These are phyloP conservation scores for Rhimphoctona megacephalus DNA, from an alignment of 2,888 invertebrate species.

Conservation along the genomic window DNA sequence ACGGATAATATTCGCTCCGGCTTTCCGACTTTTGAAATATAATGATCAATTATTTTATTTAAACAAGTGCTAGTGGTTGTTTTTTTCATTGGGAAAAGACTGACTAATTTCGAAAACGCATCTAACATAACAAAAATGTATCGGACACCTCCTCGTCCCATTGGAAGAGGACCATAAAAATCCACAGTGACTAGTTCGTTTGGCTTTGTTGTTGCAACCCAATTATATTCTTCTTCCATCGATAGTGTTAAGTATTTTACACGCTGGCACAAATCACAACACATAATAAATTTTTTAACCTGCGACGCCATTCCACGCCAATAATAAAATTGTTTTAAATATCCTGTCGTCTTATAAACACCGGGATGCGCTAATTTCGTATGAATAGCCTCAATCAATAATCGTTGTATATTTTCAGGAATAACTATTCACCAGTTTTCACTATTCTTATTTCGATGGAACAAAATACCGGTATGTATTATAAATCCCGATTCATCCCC, in stretches of 20 bases:
- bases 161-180: constrained; percentile 66
- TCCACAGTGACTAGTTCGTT: constrained; percentile 60
- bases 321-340: constrained; percentile 28
- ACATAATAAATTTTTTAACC: background rate
- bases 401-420: background rate
- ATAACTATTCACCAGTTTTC: constrained; percentile 8
- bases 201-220: constrained; percentile 35
- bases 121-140: constrained; percentile 66
- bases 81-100: constrained; percentile 56
- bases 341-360: background rate
- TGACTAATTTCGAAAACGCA: constrained; percentile 57
- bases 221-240: constrained; percentile 59
- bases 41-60: constrained; percentile 34
- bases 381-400: background rate
- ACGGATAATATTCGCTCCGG: constrained; percentile 24
- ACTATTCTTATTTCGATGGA: background rate
- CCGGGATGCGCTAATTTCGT: constrained; percentile 16
- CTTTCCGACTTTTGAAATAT: constrained; percentile 54
- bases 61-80: constrained; percentile 37
- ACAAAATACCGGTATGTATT: background rate
- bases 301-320: constrained; percentile 7
- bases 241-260: constrained; percentile 50
- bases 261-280: constrained; percentile 45
- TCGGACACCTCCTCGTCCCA: constrained; percentile 47
- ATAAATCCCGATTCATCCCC: background rate